Conservation (phyloP, 2,797 vertebrate genomes). For the Enoplosus armatus region DNA sequence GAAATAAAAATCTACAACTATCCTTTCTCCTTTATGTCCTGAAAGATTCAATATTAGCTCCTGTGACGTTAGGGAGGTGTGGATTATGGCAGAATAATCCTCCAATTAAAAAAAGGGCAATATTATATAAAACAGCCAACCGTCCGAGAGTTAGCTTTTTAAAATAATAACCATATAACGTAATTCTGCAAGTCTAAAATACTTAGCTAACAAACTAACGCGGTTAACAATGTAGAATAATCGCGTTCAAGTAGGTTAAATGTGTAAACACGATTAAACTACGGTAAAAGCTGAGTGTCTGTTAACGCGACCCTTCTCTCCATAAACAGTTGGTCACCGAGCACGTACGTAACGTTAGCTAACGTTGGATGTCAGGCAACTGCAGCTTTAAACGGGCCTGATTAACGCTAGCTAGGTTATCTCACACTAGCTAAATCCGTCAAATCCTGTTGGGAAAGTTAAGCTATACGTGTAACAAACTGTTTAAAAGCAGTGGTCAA, state of each 20-base stretch:
- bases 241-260: background rate
- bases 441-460: constrained; percentile 29
- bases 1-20: background rate
- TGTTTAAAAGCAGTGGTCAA: background rate
- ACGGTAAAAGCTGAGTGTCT: constrained; percentile 8
- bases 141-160: background rate
- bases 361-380: constrained; percentile 57
- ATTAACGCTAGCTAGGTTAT: constrained; percentile 24
- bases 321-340: constrained; percentile 77
- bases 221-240: background rate
- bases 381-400: constrained; percentile 65
- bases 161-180: background rate
- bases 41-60: background rate
- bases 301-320: constrained; percentile 59
- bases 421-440: constrained; percentile 36
- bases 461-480: background rate
- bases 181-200: background rate
- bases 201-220: background rate
- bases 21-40: background rate
- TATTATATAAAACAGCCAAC: background rate
- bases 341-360: constrained; percentile 76
- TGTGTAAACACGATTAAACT: background rate
- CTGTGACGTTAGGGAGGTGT: background rate
- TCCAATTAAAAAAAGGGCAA: constrained; percentile 7
- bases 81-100: background rate